Base-by-base conservation (phyloP, 2,888 invertebrate genomes). In the Drosophila nigritarsus region DNA sequence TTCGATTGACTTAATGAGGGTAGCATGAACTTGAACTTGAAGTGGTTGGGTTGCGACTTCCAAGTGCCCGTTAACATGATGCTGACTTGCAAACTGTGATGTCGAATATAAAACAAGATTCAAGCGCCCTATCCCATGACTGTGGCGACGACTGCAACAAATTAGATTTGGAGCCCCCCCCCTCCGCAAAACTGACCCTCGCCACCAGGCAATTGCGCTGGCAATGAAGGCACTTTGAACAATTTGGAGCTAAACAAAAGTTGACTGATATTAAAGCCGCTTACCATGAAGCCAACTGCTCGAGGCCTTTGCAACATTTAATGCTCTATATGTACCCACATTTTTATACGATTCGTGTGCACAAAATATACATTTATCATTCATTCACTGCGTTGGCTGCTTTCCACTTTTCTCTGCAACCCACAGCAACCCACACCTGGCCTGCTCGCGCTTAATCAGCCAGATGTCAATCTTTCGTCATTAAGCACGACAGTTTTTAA, bases 11-110 rank as follows among this genome's bases (percentile, higher is more conserved):
- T 75, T 78, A 83, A 85, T 83, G 89, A 75, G 75, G 61, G 65
- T 56, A 60, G 73, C 73, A 72, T 81, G 85, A 85, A 88, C 85
- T 85, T 85, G 85, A 85, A 85, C 85, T 85, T 85, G 89, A 88
- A 85, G 89, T 86, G 75, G 49, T 15, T 15, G 30, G 75, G 51
- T 9, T 15, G 20, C 20, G 15, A 13, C 36, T 36, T 27, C 65
- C 40, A 60, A 66, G 58, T 59, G 60, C 48, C 59, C 30, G 40
- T 27, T 32, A 48, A 67, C 58, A 49, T 72, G 62, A 82, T n/a
- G 50, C 60, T 74, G 66, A 83, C 65, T 65, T 50, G 56, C 65
- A 61, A 70, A 68, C 63, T 42, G 48, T 24, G 36, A 36, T 54
- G 36, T 7, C 7, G 36, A 48, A 61, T 40, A 2, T 32, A 48